Evolutionary conservation across 2,888 invertebrate species (phyloP), one percentile per base, ranked within the genome.

Genomic region (Spicauda simplicius): DNA sequence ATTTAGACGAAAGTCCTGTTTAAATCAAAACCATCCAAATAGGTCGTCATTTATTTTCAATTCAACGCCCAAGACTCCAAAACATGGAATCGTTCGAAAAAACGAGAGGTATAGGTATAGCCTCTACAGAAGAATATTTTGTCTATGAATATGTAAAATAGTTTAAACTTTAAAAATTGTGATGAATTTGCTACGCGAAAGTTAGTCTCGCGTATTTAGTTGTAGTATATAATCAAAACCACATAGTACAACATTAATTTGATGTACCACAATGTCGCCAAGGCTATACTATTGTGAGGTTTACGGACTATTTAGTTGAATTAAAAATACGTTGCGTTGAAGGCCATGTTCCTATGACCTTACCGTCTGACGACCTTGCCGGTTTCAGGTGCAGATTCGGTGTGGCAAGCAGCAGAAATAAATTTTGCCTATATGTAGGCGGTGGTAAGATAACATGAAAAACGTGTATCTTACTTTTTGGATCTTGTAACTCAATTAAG

Each of bases 271-370:
- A 37, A 12, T 71, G 70, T 71, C 72, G 54, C 64, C 72, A 74
- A 76, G 76, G 75, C 71, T 70, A 6, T 16, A 19, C 57, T 55
- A 64, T 62, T 69, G 64, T 68, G 33, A n/a, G 53, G 57, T 33
- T 67, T 56, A 64, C 64, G 56, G 56, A 54, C 64, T 66, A 63
- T 69, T 67, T 58, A 64, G 60, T 54, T 58, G 57, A 41, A 45
- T 41, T 41, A 59, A 53, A 59, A 64, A 45, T 45, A 45, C 45
- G n/a, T 45, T 45, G n/a, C 45, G 37, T 12, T 45, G 45, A n/a
- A 45, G 45, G 45, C 45, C 45, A 45, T n/a, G n/a, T 11, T 45
- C n/a, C 45, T 45, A 45, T 5, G 45, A n/a, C 45, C 45, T 45
- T n/a, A n/a, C 4, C 41, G 41, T 14, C 4, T 1, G 33, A 33